A percentile compares a stretch with the other conserved stretches of the same genome.
Evolutionary conservation across 2,888 invertebrate genomes (phyloP).

Genomic region (Pheosia tremula): DNA sequence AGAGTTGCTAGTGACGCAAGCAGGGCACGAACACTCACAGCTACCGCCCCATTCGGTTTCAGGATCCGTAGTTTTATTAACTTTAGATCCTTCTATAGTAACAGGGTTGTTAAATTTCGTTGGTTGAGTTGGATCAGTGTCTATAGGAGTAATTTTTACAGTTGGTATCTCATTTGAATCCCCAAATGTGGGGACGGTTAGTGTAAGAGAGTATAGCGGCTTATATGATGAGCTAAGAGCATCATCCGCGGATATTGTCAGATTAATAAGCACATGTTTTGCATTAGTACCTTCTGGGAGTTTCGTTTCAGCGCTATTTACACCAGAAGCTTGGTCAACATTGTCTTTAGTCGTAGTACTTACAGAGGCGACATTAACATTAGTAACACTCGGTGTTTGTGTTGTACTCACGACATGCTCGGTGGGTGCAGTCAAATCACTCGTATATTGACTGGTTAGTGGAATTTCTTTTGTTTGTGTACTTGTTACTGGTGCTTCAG

Average conservation of each 20-base stretch:
- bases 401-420: slow-evolving; percentile 60
- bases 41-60: slow-evolving; percentile 84
- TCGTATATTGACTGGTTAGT: slow-evolving; percentile 31
- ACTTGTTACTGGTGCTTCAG: slow-evolving; percentile 29
- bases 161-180: slow-evolving; percentile 80
- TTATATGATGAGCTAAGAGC: slow-evolving; percentile 77
- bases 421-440: slow-evolving; percentile 49
- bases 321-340: slow-evolving; percentile 41
- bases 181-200: slow-evolving; percentile 89
- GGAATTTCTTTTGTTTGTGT: slow-evolving; percentile 21
- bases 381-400: slow-evolving; percentile 47
- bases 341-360: slow-evolving; percentile 36
- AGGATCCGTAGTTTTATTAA: slow-evolving; percentile 46
- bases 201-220: slow-evolving; percentile 91
- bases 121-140: slow-evolving; percentile 67
- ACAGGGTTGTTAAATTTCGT: slow-evolving; percentile 75
- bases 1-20: slow-evolving; percentile 77
- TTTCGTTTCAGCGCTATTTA: slow-evolving; percentile 63
- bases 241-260: slow-evolving; percentile 90
- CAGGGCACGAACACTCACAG: slow-evolving; percentile 90
- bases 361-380: slow-evolving; percentile 37
- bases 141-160: slow-evolving; percentile 82
- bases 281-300: slow-evolving; percentile 66
- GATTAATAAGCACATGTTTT: slow-evolving; percentile 91
- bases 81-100: slow-evolving; percentile 62